These are phyloP conservation scores for Polydesmus complanatus DNA, from an alignment of 2,888 invertebrate species.

Conservation along the genomic window DNA sequence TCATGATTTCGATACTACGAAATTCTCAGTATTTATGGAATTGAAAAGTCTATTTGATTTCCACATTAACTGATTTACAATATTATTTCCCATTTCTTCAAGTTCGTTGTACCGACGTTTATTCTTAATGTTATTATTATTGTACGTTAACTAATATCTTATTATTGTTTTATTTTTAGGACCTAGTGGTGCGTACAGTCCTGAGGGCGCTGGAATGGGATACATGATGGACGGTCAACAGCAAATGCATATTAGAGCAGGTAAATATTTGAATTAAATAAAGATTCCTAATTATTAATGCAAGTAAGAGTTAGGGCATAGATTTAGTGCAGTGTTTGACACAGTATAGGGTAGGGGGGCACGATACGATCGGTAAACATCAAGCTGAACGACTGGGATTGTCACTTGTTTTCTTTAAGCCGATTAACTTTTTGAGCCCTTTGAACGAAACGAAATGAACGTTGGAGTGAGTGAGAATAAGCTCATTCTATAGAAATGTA, in stretches of 20 bases:
- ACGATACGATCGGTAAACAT: too few species aligned
- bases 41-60: too few species aligned
- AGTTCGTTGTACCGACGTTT: neutral
- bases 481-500: conserved; percentile 2
- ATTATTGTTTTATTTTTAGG: conserved; percentile 48
- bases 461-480: neutral
- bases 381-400: too few species aligned
- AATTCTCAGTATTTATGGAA: too few species aligned
- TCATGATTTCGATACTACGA: too few species aligned
- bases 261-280: conserved; percentile 15
- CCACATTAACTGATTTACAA: neutral
- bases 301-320: neutral
- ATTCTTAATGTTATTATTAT: neutral
- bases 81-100: neutral
- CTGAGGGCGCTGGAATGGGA: conserved; percentile 89
- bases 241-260: conserved; percentile 89
- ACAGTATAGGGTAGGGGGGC: too few species aligned
- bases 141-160: conserved; percentile 4
- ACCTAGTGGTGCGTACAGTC: conserved; percentile 89
- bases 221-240: conserved; percentile 82
- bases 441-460: neutral
- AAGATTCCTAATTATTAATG: neutral
- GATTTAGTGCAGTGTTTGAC: neutral
- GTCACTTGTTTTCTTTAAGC: neutral
- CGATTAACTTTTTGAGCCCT: too few species aligned